phyloP scores from a whole-genome alignment of 2,888 invertebrate genomes.

The Cyrtodaria siliqua region DNA sequence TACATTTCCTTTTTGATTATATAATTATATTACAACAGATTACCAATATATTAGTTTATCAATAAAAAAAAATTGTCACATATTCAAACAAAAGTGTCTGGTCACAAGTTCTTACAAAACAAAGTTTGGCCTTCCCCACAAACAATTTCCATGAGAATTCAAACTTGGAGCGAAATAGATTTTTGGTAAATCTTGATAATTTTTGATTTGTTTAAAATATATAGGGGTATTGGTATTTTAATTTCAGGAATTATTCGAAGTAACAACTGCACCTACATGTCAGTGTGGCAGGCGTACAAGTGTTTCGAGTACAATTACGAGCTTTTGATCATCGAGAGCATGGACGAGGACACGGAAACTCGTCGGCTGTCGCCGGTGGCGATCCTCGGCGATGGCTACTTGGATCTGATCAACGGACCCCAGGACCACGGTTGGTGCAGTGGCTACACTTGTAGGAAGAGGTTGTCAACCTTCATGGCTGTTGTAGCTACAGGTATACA shows the following conservation, averaged over 20 bases:
- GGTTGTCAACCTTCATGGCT: constrained; percentile 81
- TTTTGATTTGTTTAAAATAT: not conserved
- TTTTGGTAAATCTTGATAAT: not conserved
- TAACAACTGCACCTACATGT: constrained; percentile 62
- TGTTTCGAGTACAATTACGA: constrained; percentile 76
- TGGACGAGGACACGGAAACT: constrained; percentile 83
- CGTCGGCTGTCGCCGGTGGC: constrained; percentile 81
- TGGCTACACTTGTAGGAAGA: constrained; percentile 82
- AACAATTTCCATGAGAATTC: no score
- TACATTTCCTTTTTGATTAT: no score
- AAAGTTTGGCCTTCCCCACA: no score
- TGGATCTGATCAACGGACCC: constrained; percentile 85
- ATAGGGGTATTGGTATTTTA: not conserved
- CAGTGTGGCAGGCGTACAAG: constrained; percentile 77
- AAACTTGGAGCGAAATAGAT: not conserved
- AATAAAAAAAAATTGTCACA: no score
- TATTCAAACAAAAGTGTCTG: no score
- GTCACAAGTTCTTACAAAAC: no score
- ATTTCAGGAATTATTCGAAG: constrained; percentile 77
- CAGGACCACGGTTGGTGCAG: constrained; percentile 85
- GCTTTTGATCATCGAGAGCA: constrained; percentile 81
- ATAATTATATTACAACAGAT: no score
- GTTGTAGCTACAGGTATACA: constrained; percentile 78
- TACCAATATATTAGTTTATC: no score
- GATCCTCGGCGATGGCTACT: constrained; percentile 68